Conservation (phyloP, 2,888 invertebrate species). For the Vandiemenella viatica region DNA sequence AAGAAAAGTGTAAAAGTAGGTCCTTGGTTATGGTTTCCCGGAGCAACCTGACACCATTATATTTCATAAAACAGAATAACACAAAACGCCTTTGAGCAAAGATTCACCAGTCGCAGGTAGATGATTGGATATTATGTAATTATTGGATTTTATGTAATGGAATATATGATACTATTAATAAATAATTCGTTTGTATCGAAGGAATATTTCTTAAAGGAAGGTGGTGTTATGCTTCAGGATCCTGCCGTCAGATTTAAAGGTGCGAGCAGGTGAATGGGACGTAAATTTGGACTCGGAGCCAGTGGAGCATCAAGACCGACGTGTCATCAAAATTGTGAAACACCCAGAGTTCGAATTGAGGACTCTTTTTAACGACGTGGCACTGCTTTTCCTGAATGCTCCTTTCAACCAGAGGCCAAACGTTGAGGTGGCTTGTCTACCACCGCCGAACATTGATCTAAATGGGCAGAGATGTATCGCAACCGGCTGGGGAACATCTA, state of each 20-base stretch:
- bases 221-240: neutral
- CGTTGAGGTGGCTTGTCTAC: conserved; percentile 53
- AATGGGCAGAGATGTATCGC: conserved; percentile 45
- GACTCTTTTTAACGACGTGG: conserved; percentile 58
- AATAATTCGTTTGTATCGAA: too few relatives aligned
- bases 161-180: too few relatives aligned
- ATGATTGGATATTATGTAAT: too few relatives aligned
- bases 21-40: too few relatives aligned
- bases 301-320: conserved; percentile 52
- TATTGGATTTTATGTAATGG: too few relatives aligned
- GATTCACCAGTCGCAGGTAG: too few relatives aligned
- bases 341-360: conserved; percentile 51
- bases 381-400: conserved; percentile 45
- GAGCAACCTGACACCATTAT: too few relatives aligned
- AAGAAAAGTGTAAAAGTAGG: too few relatives aligned
- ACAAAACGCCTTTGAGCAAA: too few relatives aligned
- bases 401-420: conserved; percentile 49
- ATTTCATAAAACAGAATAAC: too few relatives aligned
- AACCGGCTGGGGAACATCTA: conserved; percentile 62
- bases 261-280: conserved; percentile 41
- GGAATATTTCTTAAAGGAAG: too few relatives aligned
- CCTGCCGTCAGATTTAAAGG: neutral
- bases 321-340: conserved; percentile 37
- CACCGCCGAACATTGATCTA: conserved; percentile 32
- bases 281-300: conserved; percentile 56